Evolutionary conservation across 2,113 vertebrate species (phyloP).

Genomic region (Oophaga pumilio): DNA sequence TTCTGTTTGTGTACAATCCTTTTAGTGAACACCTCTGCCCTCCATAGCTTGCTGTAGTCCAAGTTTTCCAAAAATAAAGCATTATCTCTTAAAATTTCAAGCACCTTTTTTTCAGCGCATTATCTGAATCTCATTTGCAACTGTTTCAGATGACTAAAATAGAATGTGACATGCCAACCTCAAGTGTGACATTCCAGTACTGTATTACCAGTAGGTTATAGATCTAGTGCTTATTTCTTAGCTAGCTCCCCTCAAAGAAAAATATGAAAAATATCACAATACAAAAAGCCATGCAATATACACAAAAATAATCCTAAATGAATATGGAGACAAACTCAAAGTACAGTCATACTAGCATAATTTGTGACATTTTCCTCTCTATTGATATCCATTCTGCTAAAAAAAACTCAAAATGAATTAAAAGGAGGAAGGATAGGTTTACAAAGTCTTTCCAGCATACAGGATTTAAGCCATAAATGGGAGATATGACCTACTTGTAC

Average conservation of each 20-base stretch:
- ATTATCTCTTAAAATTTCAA: neutral
- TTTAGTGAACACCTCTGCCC: neutral
- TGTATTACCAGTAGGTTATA: neutral
- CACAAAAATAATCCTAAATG: neutral
- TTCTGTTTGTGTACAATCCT: neutral
- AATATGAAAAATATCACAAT: neutral
- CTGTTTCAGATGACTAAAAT: neutral
- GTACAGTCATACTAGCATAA: neutral
- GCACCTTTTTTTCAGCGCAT: neutral
- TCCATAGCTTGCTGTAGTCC: neutral
- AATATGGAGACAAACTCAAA: neutral
- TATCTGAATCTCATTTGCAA: neutral
- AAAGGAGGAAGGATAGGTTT: neutral
- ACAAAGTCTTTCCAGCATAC: too few relatives aligned
- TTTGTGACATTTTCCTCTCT: neutral
- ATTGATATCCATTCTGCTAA: neutral
- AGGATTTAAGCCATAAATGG: too few relatives aligned
- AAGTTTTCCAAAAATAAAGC: neutral
- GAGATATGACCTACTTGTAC: too few relatives aligned
- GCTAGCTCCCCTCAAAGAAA: neutral
- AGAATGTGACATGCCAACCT: slow-evolving; percentile 22
- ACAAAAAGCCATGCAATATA: neutral
- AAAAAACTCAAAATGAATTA: neutral
- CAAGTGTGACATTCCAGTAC: neutral
- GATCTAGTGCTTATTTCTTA: neutral